Evolutionary conservation across 2,888 invertebrate species (phyloP).

Genomic region (Lathronympha strigana): DNA sequence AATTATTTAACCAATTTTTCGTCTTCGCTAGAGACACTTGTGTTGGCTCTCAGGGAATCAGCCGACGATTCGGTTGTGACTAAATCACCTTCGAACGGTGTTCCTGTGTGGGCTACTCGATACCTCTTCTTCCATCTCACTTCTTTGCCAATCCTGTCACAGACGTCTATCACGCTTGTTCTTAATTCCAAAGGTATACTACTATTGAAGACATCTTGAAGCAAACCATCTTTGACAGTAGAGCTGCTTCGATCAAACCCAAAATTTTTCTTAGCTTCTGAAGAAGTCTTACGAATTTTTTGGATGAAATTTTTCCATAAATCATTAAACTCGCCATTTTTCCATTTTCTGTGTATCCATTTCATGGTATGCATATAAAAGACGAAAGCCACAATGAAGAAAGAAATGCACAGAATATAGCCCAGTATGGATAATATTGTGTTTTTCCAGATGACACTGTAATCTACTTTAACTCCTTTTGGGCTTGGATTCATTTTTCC

Average conservation of each 20-base stretch:
- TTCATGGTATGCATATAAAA: not conserved
- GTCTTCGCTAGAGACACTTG: constrained; percentile 15
- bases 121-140: constrained; percentile 39
- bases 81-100: constrained; percentile 9
- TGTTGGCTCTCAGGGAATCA: constrained; percentile 11
- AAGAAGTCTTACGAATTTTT: not conserved
- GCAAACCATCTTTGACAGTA: constrained; percentile 15
- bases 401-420: constrained; percentile 13
- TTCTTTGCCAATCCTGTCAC: constrained; percentile 28
- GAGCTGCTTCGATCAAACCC: not conserved
- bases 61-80: constrained; percentile 5
- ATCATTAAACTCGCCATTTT: not conserved
- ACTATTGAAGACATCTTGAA: constrained; percentile 16
- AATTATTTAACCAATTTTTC: constrained; percentile 21
- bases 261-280: not conserved
- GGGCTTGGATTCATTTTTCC: constrained; percentile 25
- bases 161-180: constrained; percentile 24
- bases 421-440: constrained; percentile 21
- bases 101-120: not conserved
- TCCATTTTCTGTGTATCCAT: constrained; percentile 1
- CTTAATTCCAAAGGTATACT: constrained; percentile 34
- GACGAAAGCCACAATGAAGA: constrained; percentile 6
- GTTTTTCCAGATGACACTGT: not conserved
- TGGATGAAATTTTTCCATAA: not conserved
- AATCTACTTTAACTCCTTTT: constrained; percentile 28